phyloP scores from a whole-genome alignment of 2,113 vertebrate species.

The Ceyx melanurus region DNA sequence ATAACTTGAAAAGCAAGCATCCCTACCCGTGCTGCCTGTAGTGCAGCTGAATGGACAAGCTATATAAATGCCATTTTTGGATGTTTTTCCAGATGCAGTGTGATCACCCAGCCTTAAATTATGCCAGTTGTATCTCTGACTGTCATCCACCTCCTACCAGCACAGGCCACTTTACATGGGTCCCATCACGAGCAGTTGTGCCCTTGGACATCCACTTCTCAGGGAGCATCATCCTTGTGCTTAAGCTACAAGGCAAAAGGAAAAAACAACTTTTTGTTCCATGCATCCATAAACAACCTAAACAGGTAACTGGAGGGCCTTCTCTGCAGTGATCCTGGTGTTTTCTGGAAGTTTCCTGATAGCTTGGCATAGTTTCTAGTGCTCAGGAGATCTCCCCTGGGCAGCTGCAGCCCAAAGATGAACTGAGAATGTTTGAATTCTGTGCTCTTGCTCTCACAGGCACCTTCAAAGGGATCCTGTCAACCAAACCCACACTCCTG shows the following conservation, averaged over 20 bases:
- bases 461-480: background rate
- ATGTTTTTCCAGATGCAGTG: background rate
- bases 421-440: background rate
- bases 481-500: background rate
- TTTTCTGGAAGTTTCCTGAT: background rate
- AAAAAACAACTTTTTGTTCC: background rate
- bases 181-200: fast-evolving
- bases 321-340: background rate
- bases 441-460: background rate
- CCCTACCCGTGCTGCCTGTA: background rate
- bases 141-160: background rate
- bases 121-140: slow-evolving; percentile 25
- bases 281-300: background rate
- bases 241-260: background rate
- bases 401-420: background rate
- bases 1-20: background rate
- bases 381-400: background rate
- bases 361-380: background rate
- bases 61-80: background rate
- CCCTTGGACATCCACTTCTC: background rate
- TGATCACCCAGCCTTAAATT: background rate
- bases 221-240: background rate
- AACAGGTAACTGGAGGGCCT: background rate
- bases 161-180: background rate
- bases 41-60: background rate